Conservation (phyloP, 2,113 vertebrate species). For the Sinosuthora webbiana region DNA sequence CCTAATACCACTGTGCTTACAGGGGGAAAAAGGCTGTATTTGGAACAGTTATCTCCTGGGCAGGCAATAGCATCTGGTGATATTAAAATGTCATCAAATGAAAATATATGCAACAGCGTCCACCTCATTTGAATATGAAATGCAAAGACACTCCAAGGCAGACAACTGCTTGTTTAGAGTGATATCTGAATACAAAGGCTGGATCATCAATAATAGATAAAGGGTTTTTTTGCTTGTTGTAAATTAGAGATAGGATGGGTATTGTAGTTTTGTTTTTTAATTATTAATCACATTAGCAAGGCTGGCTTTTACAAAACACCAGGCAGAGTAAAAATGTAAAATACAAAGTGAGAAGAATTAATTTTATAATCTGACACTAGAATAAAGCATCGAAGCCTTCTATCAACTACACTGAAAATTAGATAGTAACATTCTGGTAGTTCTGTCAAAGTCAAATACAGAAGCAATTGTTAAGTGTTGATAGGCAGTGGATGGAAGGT, state of each 20-base stretch:
- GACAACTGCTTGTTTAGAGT: constrained; percentile 31
- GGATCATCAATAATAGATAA: constrained; percentile 64
- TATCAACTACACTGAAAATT: constrained; percentile 53
- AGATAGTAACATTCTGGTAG: constrained; percentile 63
- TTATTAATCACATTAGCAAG: constrained; percentile 36
- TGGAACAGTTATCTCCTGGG: constrained; percentile 18
- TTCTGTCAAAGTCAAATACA: constrained; percentile 69
- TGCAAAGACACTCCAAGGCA: constrained; percentile 6
- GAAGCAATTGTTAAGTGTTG: constrained; percentile 71
- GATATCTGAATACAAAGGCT: constrained; percentile 51
- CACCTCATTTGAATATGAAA: constrained; percentile 56
- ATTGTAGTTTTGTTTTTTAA: constrained; percentile 38
- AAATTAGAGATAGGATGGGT: constrained; percentile 25
- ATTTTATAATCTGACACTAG: constrained; percentile 47
- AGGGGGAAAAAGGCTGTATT: not conserved
- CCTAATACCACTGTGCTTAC: not conserved
- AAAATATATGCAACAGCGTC: constrained; percentile 37
- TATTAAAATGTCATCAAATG: constrained; percentile 58
- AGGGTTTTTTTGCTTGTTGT: not conserved
- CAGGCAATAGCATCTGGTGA: constrained; percentile 45
- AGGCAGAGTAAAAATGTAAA: constrained; percentile 48
- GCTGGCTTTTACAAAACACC: constrained; percentile 26
- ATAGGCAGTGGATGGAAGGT: constrained; percentile 66
- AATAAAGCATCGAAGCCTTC: constrained; percentile 45
- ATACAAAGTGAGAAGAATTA: not conserved